phyloP scores from a whole-genome alignment of 2,888 invertebrate species.

The Lymantria monacha region DNA sequence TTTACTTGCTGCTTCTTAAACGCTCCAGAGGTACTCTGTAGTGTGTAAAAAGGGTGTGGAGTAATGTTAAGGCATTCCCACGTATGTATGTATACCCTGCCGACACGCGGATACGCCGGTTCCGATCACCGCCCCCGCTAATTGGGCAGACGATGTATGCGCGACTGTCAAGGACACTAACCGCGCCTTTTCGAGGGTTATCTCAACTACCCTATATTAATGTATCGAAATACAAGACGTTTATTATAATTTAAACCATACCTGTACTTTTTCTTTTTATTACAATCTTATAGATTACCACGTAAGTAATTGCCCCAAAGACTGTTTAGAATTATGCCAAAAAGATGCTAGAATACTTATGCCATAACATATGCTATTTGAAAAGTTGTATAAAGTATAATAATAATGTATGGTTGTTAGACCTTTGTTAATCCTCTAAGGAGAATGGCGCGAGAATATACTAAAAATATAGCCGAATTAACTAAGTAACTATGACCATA shows the following conservation, averaged over 20 bases:
- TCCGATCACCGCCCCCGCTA: constrained; percentile 74
- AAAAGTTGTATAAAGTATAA: too few species aligned
- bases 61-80: constrained; percentile 62
- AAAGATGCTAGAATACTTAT: too few species aligned
- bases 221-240: not conserved
- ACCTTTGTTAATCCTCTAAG: too few species aligned
- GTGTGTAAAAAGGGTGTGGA: constrained; percentile 18
- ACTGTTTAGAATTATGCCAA: too few species aligned
- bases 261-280: too few species aligned
- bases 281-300: constrained; percentile 25
- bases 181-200: not conserved
- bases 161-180: constrained; percentile 27
- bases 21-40: constrained; percentile 13
- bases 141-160: constrained; percentile 61
- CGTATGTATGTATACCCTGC: constrained; percentile 40
- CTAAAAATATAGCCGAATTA: too few species aligned
- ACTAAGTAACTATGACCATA: too few species aligned
- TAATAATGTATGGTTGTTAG: too few species aligned
- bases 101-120: constrained; percentile 66
- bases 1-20: not conserved
- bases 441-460: too few species aligned
- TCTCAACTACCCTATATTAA: constrained; percentile 6
- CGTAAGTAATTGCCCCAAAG: constrained; percentile 3
- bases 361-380: too few species aligned
- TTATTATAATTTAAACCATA: too few species aligned